Evolutionary conservation across 1,140 invertebrate genomes (phyloP).

Genomic region (Cyrtorhinus lividipennis): DNA sequence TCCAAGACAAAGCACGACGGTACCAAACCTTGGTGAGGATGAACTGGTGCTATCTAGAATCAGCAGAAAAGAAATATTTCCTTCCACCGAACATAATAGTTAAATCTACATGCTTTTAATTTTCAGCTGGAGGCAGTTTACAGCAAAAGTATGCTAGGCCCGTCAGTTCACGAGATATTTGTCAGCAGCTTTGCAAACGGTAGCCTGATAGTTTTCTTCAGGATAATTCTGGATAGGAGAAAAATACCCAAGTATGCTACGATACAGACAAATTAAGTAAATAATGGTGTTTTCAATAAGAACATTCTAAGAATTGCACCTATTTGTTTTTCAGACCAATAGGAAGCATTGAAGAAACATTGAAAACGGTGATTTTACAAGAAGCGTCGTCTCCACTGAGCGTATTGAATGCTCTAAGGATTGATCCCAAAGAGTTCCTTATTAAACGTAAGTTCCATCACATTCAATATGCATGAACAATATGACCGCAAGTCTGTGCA

Average conservation of each 20-base stretch:
- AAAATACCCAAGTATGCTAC: conserved; percentile 50
- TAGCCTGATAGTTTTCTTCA: conserved; percentile 56
- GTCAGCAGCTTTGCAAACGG: conserved; percentile 54
- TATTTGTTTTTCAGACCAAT: conserved; percentile 38
- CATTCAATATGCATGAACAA: background rate
- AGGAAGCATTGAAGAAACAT: conserved; percentile 46
- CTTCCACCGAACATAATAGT: too few relatives aligned
- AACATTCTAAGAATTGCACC: background rate
- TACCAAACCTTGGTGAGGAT: conserved; percentile 45
- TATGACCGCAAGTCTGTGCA: too few relatives aligned
- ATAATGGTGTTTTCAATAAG: too few relatives aligned
- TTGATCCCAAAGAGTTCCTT: conserved; percentile 45
- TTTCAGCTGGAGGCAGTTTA: conserved; percentile 35
- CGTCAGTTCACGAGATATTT: conserved; percentile 43
- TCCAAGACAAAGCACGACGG: conserved; percentile 40
- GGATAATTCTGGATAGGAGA: conserved; percentile 53
- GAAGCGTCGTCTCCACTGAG: conserved; percentile 47
- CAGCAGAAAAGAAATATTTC: too few relatives aligned
- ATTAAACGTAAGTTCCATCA: conserved; percentile 40
- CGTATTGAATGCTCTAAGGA: conserved; percentile 40
- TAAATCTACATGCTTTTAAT: too few relatives aligned
- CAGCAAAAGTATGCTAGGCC: conserved; percentile 39
- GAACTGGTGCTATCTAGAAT: too few relatives aligned
- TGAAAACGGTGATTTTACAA: conserved; percentile 48
- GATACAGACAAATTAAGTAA: too few relatives aligned